phyloP scores from a whole-genome alignment of 2,113 vertebrate species.

The Poeciliopsis occidentalis region DNA sequence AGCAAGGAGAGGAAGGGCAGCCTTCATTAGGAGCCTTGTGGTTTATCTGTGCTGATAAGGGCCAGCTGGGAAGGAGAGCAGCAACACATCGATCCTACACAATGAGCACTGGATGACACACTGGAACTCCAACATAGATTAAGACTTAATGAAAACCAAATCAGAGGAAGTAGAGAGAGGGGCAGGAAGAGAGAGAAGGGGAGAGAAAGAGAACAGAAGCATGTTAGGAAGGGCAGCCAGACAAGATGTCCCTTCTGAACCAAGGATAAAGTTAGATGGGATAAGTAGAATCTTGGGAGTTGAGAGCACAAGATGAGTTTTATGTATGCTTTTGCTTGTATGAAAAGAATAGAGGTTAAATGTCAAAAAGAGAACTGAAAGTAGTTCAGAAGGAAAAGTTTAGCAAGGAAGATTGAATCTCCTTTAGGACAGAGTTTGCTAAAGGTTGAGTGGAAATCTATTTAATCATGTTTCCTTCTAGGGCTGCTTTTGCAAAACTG shows the following conservation, averaged over 20 bases:
- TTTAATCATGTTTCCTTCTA: too few species aligned
- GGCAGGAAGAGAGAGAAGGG: not conserved
- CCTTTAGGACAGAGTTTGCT: not conserved
- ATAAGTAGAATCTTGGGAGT: constrained; percentile 15
- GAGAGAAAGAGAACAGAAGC: constrained; percentile 37
- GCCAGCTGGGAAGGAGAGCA: constrained; percentile 44
- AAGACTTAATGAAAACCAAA: constrained; percentile 77
- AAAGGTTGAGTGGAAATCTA: constrained; percentile 4
- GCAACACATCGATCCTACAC: constrained; percentile 68
- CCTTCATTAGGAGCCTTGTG: constrained; percentile 69
- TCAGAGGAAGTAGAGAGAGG: constrained; percentile 36
- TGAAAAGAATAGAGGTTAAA: not conserved
- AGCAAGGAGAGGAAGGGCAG: constrained; percentile 65
- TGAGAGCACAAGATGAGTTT: not conserved
- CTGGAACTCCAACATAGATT: constrained; percentile 63
- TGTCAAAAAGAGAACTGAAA: constrained; percentile 1
- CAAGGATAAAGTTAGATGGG: constrained; percentile 39
- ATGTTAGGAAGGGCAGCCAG: constrained; percentile 30
- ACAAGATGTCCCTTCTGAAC: constrained; percentile 34
- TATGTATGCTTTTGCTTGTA: not conserved
- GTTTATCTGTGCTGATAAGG: constrained; percentile 73
- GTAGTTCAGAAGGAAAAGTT: not conserved
- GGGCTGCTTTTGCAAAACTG: too few species aligned
- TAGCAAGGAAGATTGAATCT: not conserved
- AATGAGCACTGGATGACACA: constrained; percentile 64